Percentiles rank a stretch among this genome's conserved stretches.
phyloP scores from a whole-genome alignment of 2,797 vertebrate genomes.

The Choloepus didactylus region DNA sequence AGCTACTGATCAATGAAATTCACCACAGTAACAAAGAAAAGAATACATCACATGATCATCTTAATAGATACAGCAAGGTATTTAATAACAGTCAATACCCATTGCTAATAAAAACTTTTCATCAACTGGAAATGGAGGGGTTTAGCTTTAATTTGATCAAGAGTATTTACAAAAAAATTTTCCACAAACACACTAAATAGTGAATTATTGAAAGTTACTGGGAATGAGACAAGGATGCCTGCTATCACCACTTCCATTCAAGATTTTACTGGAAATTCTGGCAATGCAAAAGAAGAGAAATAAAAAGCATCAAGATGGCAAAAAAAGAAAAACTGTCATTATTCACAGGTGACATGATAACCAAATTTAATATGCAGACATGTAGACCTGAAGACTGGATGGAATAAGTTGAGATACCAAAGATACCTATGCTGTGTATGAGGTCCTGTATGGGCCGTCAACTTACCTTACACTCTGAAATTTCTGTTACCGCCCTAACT shows the following conservation, averaged over 20 bases:
- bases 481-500: background rate
- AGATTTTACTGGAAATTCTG: background rate
- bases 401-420: background rate
- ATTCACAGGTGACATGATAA: background rate
- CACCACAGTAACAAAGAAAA: conserved; percentile 10
- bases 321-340: conserved; percentile 6
- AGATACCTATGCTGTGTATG: background rate
- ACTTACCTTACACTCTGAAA: background rate
- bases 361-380: background rate
- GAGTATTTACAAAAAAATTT: background rate
- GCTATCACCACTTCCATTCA: background rate
- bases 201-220: conserved; percentile 14
- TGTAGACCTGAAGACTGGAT: background rate
- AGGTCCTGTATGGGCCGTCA: background rate
- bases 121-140: background rate
- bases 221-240: conserved; percentile 5
- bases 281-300: background rate
- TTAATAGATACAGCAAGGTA: background rate
- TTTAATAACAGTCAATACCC: background rate
- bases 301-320: background rate
- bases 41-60: background rate
- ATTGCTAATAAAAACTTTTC: conserved; percentile 10
- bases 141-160: background rate
- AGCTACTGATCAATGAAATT: background rate
- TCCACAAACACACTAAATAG: background rate